Conservation (phyloP, 2,797 vertebrate genomes). For the Myioborus melanocephalus region DNA sequence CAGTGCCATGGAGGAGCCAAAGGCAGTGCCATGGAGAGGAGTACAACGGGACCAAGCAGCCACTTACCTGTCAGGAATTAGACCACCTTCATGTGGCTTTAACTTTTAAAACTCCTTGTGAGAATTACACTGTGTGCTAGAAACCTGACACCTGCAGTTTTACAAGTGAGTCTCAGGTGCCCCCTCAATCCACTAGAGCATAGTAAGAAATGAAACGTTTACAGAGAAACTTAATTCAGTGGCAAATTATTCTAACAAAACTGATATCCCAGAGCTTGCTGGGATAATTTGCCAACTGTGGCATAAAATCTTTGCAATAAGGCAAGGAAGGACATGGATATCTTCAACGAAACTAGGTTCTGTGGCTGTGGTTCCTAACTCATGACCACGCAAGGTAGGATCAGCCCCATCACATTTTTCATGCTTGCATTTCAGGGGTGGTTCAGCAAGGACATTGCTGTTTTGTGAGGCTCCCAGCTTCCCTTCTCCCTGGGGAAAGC, state of each 20-base stretch:
- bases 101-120: slow-evolving; percentile 62
- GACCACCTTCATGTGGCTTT: slow-evolving; percentile 62
- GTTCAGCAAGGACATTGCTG: not conserved
- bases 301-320: not conserved
- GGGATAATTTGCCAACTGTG: not conserved
- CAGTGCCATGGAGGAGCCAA: not conserved
- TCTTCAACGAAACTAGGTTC: not conserved
- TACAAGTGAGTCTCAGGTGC: slow-evolving; percentile 58
- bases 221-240: slow-evolving; percentile 29
- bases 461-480: not conserved
- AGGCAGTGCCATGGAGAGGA: slow-evolving; percentile 38
- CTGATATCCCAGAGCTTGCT: not conserved
- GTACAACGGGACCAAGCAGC: slow-evolving; percentile 36
- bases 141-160: slow-evolving; percentile 62
- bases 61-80: slow-evolving; percentile 28
- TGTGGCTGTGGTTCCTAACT: not conserved
- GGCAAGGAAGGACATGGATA: not conserved
- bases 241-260: not conserved
- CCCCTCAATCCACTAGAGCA: slow-evolving; percentile 36
- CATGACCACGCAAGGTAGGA: not conserved
- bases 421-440: not conserved
- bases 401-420: not conserved
- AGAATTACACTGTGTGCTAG: slow-evolving; percentile 63
- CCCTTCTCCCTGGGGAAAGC: not conserved
- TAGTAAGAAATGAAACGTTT: slow-evolving; percentile 43